Evolutionary conservation across 92 coral and sea anemone species (phyloP), one percentile per base, ranked within the genome.

Genomic region (Meandrina meandrites): DNA sequence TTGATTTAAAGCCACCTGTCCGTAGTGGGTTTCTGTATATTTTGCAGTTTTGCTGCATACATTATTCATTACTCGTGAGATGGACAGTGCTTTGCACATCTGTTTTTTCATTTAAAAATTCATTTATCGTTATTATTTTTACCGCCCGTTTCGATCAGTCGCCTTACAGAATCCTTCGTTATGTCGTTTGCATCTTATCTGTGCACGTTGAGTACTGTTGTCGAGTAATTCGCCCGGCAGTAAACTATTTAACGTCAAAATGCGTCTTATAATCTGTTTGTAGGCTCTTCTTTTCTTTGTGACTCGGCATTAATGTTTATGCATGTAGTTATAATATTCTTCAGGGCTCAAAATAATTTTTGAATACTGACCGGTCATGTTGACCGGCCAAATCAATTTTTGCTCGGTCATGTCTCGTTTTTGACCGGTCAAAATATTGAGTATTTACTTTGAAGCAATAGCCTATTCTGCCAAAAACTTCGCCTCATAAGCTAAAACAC

Each of bases 41-140:
- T 66, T 28, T 66, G 27, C 27, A 66, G 50, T 35, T 5, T 73
- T 40, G 50, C 30, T 35, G 27, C 14, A 73, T 73, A 1, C 17
- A 73, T 73, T 73, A 73, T 73, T 73, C 51, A 73, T 73, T 35
- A 40, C 78, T 73, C 51, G 51, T 73, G 78, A 22, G 50, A 37
- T 19, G 37, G 48, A 36, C 78, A 34, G 28, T 37, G 51, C 48
- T 28, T 73, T 73, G 9, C 37, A 37, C 78, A 73, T 42, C 51
- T 73, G 78, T 71, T 71, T 22, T 7, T 21, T 24, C 5, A 60
- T 73, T 24, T 71, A 30, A 17, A 13, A 17, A 18, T 50, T 73
- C 9, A 21, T 73, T 34, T 73, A 73, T 73, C 37, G 78, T 4
- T 19, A 2, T 14, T 72, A 72, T 35, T 73, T 21, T 35, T 19